These are phyloP conservation scores for Doryteuthis pealeii DNA, from an alignment of 1,140 invertebrate species.

Conservation along the genomic window DNA sequence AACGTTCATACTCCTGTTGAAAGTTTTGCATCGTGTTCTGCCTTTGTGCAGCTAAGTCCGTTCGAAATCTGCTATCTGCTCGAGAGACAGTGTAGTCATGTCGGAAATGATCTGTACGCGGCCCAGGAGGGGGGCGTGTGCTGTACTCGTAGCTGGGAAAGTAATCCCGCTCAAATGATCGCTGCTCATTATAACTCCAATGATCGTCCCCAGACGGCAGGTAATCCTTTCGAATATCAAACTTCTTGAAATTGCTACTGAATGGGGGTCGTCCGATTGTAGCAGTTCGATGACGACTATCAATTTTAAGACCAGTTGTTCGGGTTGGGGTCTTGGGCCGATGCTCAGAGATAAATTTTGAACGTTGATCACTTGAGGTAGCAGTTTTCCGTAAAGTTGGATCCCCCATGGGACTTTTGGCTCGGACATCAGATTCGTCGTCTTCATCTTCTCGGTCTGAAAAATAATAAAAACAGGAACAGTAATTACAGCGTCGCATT, in stretches of 20 bases:
- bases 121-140: conserved; percentile 42
- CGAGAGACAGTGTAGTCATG: conserved; percentile 19
- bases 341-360: conserved; percentile 44
- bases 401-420: conserved; percentile 28
- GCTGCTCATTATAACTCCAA: conserved; percentile 8
- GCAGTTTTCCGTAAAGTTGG: conserved; percentile 32
- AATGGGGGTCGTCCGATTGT: neutral
- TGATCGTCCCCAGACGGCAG: conserved; percentile 19
- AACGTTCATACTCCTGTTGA: conserved; percentile 30
- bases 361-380: conserved; percentile 27
- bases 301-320: conserved; percentile 23
- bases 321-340: conserved; percentile 50
- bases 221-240: conserved; percentile 35
- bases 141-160: conserved; percentile 26
- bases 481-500: neutral
- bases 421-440: conserved; percentile 6
- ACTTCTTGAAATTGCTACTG: conserved; percentile 8
- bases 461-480: conserved; percentile 11
- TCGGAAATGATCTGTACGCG: conserved; percentile 39
- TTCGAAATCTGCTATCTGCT: conserved; percentile 23
- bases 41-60: conserved; percentile 17
- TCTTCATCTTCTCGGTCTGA: conserved; percentile 10
- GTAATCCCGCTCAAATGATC: conserved; percentile 7
- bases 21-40: conserved; percentile 36
- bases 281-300: conserved; percentile 19